Percentiles rank a stretch among this genome's conserved stretches.
Evolutionary conservation across 2,888 invertebrate genomes (phyloP).

Genomic region (Exephanes ischioxanthus): DNA sequence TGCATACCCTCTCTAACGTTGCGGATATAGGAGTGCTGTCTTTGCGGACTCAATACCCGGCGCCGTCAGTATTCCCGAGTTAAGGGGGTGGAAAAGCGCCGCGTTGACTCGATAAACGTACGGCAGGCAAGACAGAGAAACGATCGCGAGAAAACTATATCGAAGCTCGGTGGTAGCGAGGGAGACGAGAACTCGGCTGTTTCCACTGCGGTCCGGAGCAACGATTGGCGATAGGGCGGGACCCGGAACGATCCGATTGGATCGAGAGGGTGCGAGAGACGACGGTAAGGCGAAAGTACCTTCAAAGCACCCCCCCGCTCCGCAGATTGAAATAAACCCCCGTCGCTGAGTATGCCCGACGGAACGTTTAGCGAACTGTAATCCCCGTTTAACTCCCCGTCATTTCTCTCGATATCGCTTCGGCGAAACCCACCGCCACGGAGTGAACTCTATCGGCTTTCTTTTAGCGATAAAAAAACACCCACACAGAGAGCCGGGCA

Average conservation of each 20-base stretch:
- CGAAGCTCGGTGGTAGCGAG: not conserved
- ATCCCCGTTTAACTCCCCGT: slow-evolving; percentile 68
- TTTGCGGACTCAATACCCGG: slow-evolving; percentile 28
- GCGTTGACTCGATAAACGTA: slow-evolving; percentile 35
- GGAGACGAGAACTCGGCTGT: not conserved
- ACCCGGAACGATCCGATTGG: slow-evolving; percentile 73
- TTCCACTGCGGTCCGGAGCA: slow-evolving; percentile 45
- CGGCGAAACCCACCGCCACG: slow-evolving; percentile 8
- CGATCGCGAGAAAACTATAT: slow-evolving; percentile 6
- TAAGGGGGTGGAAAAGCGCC: slow-evolving; percentile 19
- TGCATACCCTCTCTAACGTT: slow-evolving; percentile 74
- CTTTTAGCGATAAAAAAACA: slow-evolving; percentile 56
- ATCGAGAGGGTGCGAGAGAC: slow-evolving; percentile 72
- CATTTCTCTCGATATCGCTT: slow-evolving; percentile 62
- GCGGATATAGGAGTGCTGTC: slow-evolving; percentile 74
- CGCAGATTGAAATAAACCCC: slow-evolving; percentile 67
- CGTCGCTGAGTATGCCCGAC: slow-evolving; percentile 61
- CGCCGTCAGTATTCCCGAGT: not conserved
- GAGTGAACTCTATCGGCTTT: slow-evolving; percentile 63
- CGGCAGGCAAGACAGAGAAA: slow-evolving; percentile 8
- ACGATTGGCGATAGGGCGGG: slow-evolving; percentile 74
- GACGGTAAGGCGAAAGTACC: slow-evolving; percentile 66
- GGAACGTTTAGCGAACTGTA: slow-evolving; percentile 69
- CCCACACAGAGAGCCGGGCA: not conserved
- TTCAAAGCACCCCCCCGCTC: slow-evolving; percentile 39